Percentiles rank a stretch among this genome's conserved stretches.
These are phyloP conservation scores for Silurus asotus DNA, from an alignment of 2,113 vertebrate species.

Conservation along the genomic window DNA sequence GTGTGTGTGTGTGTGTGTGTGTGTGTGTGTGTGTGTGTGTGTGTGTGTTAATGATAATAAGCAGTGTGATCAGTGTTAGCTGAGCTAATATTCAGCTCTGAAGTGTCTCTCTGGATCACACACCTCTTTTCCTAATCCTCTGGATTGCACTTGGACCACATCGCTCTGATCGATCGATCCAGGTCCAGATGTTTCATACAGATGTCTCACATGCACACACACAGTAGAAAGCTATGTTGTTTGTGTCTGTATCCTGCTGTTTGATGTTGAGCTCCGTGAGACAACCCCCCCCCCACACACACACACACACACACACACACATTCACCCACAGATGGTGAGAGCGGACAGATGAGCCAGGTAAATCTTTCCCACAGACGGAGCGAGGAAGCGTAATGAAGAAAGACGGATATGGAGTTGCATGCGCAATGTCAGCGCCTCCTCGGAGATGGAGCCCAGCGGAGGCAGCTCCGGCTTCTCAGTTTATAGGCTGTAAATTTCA, in stretches of 20 bases:
- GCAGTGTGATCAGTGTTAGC: not conserved
- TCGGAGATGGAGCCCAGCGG: not conserved
- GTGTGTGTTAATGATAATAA: not conserved
- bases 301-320: not conserved
- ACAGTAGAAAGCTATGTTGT: too few relatives aligned
- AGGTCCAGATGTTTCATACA: not conserved
- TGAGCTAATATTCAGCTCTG: not conserved
- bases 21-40: not conserved
- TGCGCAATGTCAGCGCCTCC: not conserved
- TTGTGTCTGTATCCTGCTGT: not conserved
- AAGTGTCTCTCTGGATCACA: not conserved
- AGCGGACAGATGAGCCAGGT: not conserved
- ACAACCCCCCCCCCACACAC: not conserved
- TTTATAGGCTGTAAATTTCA: constrained; percentile 31
- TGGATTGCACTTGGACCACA: not conserved
- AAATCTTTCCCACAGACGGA: not conserved
- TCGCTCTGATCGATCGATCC: not conserved
- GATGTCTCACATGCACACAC: not conserved
- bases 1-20: not conserved
- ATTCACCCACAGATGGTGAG: not conserved
- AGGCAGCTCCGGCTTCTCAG: not conserved
- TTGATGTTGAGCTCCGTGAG: not conserved
- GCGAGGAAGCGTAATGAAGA: not conserved
- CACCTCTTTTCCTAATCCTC: not conserved
- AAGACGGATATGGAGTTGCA: not conserved